These are phyloP conservation scores for Eretmocerus hayati DNA, from an alignment of 2,888 invertebrate species.

Conservation along the genomic window DNA sequence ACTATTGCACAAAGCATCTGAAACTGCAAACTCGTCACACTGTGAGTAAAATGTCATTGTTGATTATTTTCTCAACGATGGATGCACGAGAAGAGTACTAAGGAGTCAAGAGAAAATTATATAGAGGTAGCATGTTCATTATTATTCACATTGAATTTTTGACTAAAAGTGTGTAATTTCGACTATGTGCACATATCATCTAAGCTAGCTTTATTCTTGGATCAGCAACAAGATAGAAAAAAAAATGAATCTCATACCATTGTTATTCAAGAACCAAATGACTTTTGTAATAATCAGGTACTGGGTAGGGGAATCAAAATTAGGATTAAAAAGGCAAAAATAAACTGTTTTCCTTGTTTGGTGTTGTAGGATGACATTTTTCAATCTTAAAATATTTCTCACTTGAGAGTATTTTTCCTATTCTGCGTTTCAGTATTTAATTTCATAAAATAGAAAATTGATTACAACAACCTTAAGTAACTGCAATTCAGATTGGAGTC, in stretches of 20 bases:
- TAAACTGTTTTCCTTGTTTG: slow-evolving; percentile 6
- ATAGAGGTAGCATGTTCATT: slow-evolving; percentile 11
- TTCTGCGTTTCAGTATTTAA: slow-evolving; percentile 9
- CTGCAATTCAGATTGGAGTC: slow-evolving; percentile 24
- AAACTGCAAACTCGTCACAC: slow-evolving; percentile 8
- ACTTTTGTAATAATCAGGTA: slow-evolving; percentile 23
- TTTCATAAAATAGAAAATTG: slow-evolving; percentile 12
- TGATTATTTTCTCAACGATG: slow-evolving; percentile 7
- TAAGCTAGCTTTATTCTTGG: slow-evolving; percentile 7
- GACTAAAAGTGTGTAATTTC: slow-evolving; percentile 16
- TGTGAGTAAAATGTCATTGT: background rate
- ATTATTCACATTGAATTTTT: too few species aligned
- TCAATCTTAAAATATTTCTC: slow-evolving; percentile 20
- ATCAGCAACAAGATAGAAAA: slow-evolving; percentile 12
- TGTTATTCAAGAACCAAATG: slow-evolving; percentile 16
- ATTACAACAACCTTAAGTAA: slow-evolving; percentile 22
- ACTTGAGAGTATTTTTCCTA: slow-evolving; percentile 8
- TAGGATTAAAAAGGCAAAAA: background rate
- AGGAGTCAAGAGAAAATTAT: slow-evolving; percentile 5
- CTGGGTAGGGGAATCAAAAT: slow-evolving; percentile 17
- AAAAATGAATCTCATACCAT: slow-evolving; percentile 16
- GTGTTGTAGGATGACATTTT: slow-evolving; percentile 8
- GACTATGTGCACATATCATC: slow-evolving; percentile 20
- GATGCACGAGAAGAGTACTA: slow-evolving; percentile 3
- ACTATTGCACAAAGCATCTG: slow-evolving; percentile 17